Evolutionary conservation across 2,113 vertebrate species (phyloP), one percentile per base, ranked within the genome.

Genomic region (Emydocephalus ijimae): DNA sequence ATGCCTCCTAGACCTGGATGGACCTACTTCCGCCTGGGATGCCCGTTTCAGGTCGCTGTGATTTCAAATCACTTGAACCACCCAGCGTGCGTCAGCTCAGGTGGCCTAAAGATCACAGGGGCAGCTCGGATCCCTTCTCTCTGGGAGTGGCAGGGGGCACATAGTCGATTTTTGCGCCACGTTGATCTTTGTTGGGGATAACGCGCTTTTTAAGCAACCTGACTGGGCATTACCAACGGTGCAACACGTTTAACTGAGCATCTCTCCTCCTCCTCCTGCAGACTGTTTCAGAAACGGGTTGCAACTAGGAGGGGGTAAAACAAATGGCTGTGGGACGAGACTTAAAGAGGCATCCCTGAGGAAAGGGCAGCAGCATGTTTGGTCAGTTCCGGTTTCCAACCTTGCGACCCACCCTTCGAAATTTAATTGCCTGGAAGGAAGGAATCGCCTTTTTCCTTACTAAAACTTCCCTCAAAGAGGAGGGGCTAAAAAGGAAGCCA

Each of bases 351-450:
- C 89, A 21, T 24, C 21, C 29, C 24, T 48, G 74, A 43, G 34
- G 15, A 43, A 81, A 20, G 34, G 74, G 20, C 6, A 34, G 74
- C 74, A 69, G 69, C 64, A 91, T 89, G 93, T 29, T 64, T 15
- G 94, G 92, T 89, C 61, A 96, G 94, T 93, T 88, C 93, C 69
- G 8, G 81, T 92, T 88, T 91, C 85, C 93, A 43, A 92, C 39
- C 50, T 91, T 20, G 7, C 69, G 29, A 24, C 21, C n/a, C 61
- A 5, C 21, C 26, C 59, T 43, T 23, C 0, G 26, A 93, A 93
- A 85, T 89, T 88, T 5, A n/a, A 89, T 29, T 92, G 90, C 89
- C 89, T 90, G n/a, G n/a, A 92, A 90, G 90, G 91, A 59, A 96
- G 94, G 94, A 90, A 48, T 54, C 54, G 88, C 94, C 85, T 5